Evolutionary conservation across 2,888 invertebrate genomes (phyloP).

Genomic region (Pocota personata): DNA sequence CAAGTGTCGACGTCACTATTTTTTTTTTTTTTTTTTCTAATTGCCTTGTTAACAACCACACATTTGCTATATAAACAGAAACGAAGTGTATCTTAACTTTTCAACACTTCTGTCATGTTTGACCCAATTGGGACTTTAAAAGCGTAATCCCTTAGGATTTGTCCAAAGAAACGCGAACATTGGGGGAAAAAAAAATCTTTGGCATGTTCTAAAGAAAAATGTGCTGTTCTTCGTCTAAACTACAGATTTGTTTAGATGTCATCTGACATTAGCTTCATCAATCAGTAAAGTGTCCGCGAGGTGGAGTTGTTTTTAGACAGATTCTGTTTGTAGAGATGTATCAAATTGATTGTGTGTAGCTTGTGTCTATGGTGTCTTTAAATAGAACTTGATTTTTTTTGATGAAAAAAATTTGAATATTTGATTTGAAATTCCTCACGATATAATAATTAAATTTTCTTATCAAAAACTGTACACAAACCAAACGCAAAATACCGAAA

Average conservation of each 20-base stretch:
- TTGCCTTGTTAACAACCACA: slow-evolving; percentile 33
- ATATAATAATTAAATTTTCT: slow-evolving; percentile 5
- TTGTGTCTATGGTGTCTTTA: slow-evolving; percentile 4
- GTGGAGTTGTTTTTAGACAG: neutral
- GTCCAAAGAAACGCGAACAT: neutral
- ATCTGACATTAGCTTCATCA: slow-evolving; percentile 8
- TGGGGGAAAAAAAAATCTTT: neutral
- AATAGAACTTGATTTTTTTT: slow-evolving; percentile 28
- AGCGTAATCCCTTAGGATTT: slow-evolving; percentile 33
- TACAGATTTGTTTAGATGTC: slow-evolving; percentile 41
- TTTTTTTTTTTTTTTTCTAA: neutral
- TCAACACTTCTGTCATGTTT: slow-evolving; percentile 52
- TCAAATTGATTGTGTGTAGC: neutral
- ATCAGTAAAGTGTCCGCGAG: slow-evolving; percentile 16
- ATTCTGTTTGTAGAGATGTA: neutral
- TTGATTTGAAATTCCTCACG: neutral
- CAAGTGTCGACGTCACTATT: slow-evolving; percentile 34
- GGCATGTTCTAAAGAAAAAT: slow-evolving; percentile 2
- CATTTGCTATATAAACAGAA: neutral
- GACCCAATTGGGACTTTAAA: slow-evolving; percentile 44
- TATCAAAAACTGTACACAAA: slow-evolving; percentile 22
- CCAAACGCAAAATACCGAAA: neutral
- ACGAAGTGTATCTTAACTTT: slow-evolving; percentile 6
- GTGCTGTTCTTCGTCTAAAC: neutral
- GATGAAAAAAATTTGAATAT: neutral